Conservation (phyloP, 2,113 vertebrate species). For the Xiphophorus maculatus region DNA sequence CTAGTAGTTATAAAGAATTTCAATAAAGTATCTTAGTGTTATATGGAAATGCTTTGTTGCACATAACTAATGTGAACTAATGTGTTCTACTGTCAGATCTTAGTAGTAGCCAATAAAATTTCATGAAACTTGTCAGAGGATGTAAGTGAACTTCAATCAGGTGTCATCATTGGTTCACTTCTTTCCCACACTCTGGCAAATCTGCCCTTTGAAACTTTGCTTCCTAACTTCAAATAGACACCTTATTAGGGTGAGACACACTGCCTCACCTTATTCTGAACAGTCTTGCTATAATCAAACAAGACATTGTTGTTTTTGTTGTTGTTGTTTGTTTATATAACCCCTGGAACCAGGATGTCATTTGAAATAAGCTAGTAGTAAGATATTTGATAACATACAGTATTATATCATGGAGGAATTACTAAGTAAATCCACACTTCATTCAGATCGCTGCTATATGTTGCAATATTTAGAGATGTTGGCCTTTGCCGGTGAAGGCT, state of each 20-base stretch:
- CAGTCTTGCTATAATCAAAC: not conserved
- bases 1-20: not conserved
- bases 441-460: not conserved
- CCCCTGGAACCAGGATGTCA: not conserved
- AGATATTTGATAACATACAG: not conserved
- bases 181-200: too few species aligned
- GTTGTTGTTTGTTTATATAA: too few species aligned
- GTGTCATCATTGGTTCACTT: too few species aligned
- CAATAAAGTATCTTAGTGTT: not conserved
- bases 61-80: not conserved
- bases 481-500: constrained; percentile 10
- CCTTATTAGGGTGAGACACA: too few species aligned
- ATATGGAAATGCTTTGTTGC: not conserved
- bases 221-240: too few species aligned
- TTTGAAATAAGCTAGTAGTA: not conserved
- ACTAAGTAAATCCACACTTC: constrained; percentile 1
- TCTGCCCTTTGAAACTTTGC: too few species aligned
- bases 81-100: not conserved
- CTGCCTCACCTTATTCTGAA: not conserved
- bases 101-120: too few species aligned
- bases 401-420: not conserved
- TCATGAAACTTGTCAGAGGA: not conserved
- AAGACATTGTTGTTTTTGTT: not conserved
- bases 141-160: not conserved
- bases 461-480: not conserved